phyloP scores from a whole-genome alignment of 2,888 invertebrate genomes.

The Meteorus cinctellus region DNA sequence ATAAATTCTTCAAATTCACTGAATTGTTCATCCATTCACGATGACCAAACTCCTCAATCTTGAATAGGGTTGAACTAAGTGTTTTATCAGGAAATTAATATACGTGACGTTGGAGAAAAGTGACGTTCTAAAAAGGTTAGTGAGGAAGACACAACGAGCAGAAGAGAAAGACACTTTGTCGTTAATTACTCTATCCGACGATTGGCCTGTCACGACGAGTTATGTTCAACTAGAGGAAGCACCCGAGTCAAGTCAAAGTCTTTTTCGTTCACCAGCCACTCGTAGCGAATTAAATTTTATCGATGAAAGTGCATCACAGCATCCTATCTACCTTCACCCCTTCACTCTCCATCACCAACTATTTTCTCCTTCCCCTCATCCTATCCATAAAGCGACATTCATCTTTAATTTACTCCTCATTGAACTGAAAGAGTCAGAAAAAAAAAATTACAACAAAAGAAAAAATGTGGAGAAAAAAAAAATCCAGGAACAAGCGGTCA shows the following conservation, averaged over 20 bases:
- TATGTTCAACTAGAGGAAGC: constrained; percentile 48
- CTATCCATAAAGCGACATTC: constrained; percentile 9
- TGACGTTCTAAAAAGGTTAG: background rate
- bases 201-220: constrained; percentile 59
- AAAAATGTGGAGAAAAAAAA: constrained; percentile 19
- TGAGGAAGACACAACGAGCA: background rate
- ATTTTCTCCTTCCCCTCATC: constrained; percentile 29
- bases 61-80: background rate
- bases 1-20: too few species aligned
- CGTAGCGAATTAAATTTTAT: constrained; percentile 43
- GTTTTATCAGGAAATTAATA: constrained; percentile 5
- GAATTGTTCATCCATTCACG: too few species aligned
- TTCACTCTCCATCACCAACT: constrained; percentile 5
- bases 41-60: background rate
- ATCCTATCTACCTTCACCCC: constrained; percentile 26
- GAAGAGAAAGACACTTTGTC: constrained; percentile 33
- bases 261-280: constrained; percentile 28
- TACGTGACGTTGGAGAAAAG: background rate
- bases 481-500: constrained; percentile 31
- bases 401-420: constrained; percentile 6
- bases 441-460: constrained; percentile 12
- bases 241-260: constrained; percentile 44
- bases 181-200: constrained; percentile 48
- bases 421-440: background rate
- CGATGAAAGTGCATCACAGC: constrained; percentile 42